Evolutionary conservation across 2,888 invertebrate species (phyloP).

Genomic region (Drosophila acutilabella): DNA sequence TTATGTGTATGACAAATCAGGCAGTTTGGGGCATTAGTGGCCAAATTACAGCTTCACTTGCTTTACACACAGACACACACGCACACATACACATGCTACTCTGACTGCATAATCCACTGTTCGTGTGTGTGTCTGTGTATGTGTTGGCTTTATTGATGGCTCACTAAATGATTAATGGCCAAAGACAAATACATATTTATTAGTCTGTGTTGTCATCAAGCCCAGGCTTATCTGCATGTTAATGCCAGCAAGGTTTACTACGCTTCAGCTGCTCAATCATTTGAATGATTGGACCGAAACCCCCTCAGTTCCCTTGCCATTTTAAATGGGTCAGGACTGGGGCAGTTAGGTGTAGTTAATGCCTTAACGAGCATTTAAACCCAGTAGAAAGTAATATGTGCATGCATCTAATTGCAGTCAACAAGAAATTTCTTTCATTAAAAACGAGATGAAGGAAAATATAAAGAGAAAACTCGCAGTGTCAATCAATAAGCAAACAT

Average conservation of each 20-base stretch:
- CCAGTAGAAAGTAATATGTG: not conserved
- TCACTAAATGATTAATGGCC: constrained; percentile 69
- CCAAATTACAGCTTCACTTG: constrained; percentile 23
- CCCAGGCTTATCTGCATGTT: constrained; percentile 44
- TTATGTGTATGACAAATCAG: constrained; percentile 27
- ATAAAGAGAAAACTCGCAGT: not conserved
- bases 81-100: not conserved
- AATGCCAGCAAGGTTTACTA: constrained; percentile 12
- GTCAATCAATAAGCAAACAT: constrained; percentile 48
- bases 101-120: constrained; percentile 65
- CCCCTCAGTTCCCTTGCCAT: not conserved
- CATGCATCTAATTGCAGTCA: constrained; percentile 12
- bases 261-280: constrained; percentile 20
- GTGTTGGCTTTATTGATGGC: constrained; percentile 48
- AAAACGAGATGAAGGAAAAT: not conserved
- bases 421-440: not conserved
- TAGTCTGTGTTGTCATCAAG: constrained; percentile 56
- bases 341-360: constrained; percentile 20
- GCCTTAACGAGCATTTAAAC: constrained; percentile 4
- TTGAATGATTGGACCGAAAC: constrained; percentile 49
- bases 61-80: not conserved
- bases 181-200: constrained; percentile 54
- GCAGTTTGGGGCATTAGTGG: constrained; percentile 29
- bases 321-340: not conserved
- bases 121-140: constrained; percentile 16